Conservation (phyloP, 2,888 invertebrate species). For the Drosophila macrospina region DNA sequence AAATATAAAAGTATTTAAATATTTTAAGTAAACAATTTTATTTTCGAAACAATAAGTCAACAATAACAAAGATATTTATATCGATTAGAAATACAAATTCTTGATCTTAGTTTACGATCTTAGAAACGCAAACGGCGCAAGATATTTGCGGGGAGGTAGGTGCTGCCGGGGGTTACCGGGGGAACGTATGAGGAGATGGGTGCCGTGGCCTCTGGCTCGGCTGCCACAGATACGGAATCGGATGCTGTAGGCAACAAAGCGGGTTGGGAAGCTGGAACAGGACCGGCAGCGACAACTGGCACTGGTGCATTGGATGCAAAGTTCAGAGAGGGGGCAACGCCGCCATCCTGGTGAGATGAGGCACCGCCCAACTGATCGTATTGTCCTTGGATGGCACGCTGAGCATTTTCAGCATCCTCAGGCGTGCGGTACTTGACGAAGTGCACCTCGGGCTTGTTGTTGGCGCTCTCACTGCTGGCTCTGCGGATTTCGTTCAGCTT, state of each 20-base stretch:
- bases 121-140: slow-evolving; percentile 72
- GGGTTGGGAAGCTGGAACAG: slow-evolving; percentile 7
- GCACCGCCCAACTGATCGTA: slow-evolving; percentile 79
- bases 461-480: slow-evolving; percentile 36
- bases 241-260: slow-evolving; percentile 21
- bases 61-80: slow-evolving; percentile 63
- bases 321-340: slow-evolving; percentile 78
- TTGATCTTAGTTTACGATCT: slow-evolving; percentile 15
- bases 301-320: slow-evolving; percentile 70
- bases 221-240: slow-evolving; percentile 18
- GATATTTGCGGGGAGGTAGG: slow-evolving; percentile 74
- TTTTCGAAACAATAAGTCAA: slow-evolving; percentile 53
- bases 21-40: slow-evolving; percentile 57
- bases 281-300: slow-evolving; percentile 25
- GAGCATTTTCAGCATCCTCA: slow-evolving; percentile 81
- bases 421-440: slow-evolving; percentile 83
- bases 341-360: slow-evolving; percentile 71
- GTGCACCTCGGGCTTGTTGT: slow-evolving; percentile 80
- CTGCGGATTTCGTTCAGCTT: slow-evolving; percentile 67
- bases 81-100: slow-evolving; percentile 28
- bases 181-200: slow-evolving; percentile 65
- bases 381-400: slow-evolving; percentile 77
- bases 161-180: slow-evolving; percentile 66
- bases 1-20: slow-evolving; percentile 47
- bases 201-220: slow-evolving; percentile 45